A percentile compares a stretch with the other conserved stretches of the same genome.
phyloP scores from a whole-genome alignment of 2,888 invertebrate species.

The Nomada fucata region DNA sequence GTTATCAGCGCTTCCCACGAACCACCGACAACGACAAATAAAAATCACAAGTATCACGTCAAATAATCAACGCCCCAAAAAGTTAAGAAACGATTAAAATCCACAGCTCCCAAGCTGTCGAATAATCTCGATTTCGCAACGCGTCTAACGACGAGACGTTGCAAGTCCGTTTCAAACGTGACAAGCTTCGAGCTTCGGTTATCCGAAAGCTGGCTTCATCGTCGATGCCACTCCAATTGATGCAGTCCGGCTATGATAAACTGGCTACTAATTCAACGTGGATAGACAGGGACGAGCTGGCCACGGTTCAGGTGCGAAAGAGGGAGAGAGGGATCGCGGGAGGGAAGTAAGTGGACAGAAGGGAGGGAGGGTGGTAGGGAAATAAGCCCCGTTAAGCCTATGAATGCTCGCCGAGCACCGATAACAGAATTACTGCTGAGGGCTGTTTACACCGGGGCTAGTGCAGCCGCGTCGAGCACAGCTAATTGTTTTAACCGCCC shows the following conservation, averaged over 20 bases:
- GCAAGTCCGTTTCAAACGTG: slow-evolving; percentile 6
- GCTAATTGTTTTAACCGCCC: slow-evolving; percentile 74
- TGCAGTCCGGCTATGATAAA: slow-evolving; percentile 31
- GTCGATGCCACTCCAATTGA: slow-evolving; percentile 31
- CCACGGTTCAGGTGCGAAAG: not conserved
- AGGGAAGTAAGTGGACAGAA: slow-evolving; percentile 11
- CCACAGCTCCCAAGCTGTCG: too few species aligned
- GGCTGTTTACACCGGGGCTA: slow-evolving; percentile 70
- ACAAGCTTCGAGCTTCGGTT: not conserved
- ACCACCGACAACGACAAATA: too few species aligned
- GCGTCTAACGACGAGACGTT: not conserved
- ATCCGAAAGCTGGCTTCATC: slow-evolving; percentile 33
- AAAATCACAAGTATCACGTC: too few species aligned
- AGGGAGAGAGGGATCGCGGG: not conserved
- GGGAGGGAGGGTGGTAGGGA: slow-evolving; percentile 36
- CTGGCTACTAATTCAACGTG: slow-evolving; percentile 30
- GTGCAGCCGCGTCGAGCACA: slow-evolving; percentile 50
- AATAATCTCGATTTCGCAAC: not conserved
- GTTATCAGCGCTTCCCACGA: too few species aligned
- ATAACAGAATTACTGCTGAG: slow-evolving; percentile 77
- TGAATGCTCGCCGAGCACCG: slow-evolving; percentile 73
- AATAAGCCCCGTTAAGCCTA: slow-evolving; percentile 71
- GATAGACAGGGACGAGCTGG: not conserved
- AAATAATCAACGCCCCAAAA: too few species aligned
- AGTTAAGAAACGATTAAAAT: too few species aligned